Evolutionary conservation across 2,888 invertebrate species (phyloP), one percentile per base, ranked within the genome.

Genomic region (Neocrepidodera transversa): DNA sequence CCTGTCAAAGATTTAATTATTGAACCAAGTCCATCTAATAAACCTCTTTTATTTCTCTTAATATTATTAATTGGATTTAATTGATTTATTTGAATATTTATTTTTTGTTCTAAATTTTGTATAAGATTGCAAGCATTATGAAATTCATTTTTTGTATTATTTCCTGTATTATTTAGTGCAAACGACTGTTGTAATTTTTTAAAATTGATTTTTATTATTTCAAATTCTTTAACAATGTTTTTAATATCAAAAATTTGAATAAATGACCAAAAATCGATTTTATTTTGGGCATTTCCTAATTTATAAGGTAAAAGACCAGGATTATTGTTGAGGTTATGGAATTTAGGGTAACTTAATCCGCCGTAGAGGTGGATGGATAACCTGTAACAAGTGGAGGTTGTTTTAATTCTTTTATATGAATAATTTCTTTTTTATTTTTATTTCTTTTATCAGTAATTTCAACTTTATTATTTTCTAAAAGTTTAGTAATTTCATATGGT

Each of bases 1-100:
- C 62, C 54, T 18, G 59, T 59, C 16, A 64, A 18, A 1, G 58
- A 43, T 61, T 58, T 62, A 20, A 62, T 58, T n/a, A 62, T 55
- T 13, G 59, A 59, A 26, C 61, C 58, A 36, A 55, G 11, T 18
- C 64, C 51, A 38, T 62, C 50, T 1, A 62, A 48, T 32, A 62
- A 23, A 20, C 53, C 58, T 55, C 56, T 50, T 59, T 64, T 62
- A n/a, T 8, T 23, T 60, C 53, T 58, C 1, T 43, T 36, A 17
- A 52, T 28, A 57, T 35, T 55, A 55, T 42, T 49, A 11, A 35
- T 16, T 49, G 30, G 49, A 17, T 11, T 36, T 36, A 36, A 16
- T 13, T 7, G 36, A 1, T 36, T 23, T 2, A 38, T 13, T 52
- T 52, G 42, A 10, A 10, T 26, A n/a, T 38, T 42, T 28, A 40